Base-by-base conservation (phyloP, 2,888 invertebrate species). In the Augiades crinisus region DNA sequence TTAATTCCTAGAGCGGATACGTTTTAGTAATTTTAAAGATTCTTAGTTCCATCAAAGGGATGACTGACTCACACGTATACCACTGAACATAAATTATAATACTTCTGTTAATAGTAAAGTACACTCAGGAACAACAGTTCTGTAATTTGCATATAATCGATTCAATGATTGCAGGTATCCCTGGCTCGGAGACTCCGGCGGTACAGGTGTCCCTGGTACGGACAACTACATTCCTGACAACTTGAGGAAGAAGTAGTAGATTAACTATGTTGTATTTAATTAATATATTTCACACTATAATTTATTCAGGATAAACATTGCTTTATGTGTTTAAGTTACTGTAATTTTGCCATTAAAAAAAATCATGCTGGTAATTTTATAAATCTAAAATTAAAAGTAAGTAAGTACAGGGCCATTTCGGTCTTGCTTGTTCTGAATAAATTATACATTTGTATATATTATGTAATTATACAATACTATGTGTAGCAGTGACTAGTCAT, bases 101-200 rank as follows among this genome's bases (percentile, higher is more conserved):
- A n/a, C n/a, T n/a, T n/a, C n/a, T n/a, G n/a, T n/a, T n/a, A n/a
- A n/a, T n/a, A n/a, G n/a, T n/a, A n/a, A n/a, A n/a, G n/a, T n/a
- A n/a, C n/a, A n/a, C n/a, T n/a, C n/a, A n/a, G n/a, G n/a, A n/a
- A n/a, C n/a, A n/a, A n/a, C n/a, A n/a, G n/a, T n/a, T n/a, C n/a
- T n/a, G n/a, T n/a, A n/a, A n/a, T 19, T 19, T 19, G 3, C 19
- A 4, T 19, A 3, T 19, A 19, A 19, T 19, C 3, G 3, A 4
- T 27, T 3, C n/a, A 10, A 10, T 58, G 43, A 53, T 72, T 70
- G n/a, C 70, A 93, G 91, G 65, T 94, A 95, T 82, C 97, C 97
- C 2, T 97, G 97, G 97, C 78, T 97, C 58, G 96, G 96, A 17
- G 96, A 97, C 80, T 93, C 96, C 1, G 95, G 93, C 63, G 96